Evolutionary conservation across 2,113 vertebrate genomes (phyloP), one percentile per base, ranked within the genome.

Genomic region (Isurus oxyrinchus): DNA sequence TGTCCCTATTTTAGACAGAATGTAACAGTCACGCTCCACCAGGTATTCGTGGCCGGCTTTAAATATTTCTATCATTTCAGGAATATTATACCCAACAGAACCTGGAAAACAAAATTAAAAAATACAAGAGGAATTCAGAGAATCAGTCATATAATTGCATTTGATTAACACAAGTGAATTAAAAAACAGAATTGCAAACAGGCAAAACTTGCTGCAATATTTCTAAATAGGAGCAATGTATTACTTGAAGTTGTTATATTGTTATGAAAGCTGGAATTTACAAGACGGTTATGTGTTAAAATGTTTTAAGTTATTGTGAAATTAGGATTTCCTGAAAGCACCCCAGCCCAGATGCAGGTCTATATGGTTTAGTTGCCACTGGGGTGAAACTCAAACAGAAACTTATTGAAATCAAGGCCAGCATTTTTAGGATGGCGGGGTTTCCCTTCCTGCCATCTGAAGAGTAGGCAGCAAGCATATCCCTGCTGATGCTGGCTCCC

Each of bases 41-140:
- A 53, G 0, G 96, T 99, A 99, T 97, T 98, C 98, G 0, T 98
- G 98, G 55, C 99, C 98, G 0, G 90, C 97, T 97, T 97, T 98
- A 97, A 98, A 99, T 96, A 98, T 96, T 1, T 97, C 96, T 97
- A 99, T 61, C 98, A 99, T 99, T 97, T 98, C 97, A 61, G 98
- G 96, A 96, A 99, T 98, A 97, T 99, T 97, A 44, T 94, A 96
- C 55, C 98, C 97, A 55, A 99, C 97, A 0, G 99, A 98, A 95
- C 99, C 99, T 99, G 96, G 96, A 96, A 66, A 49, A 25, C 5
- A 61, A 53, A 95, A 59, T 35, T 86, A 49, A 23, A n/a, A 63
- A 96, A 86, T 44, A 96, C 21, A n/a, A 61, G 40, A 59, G 84
- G 81, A 44, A 23, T 96, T 72, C 35, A 61, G 25, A 86, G n/a